A percentile compares a stretch with the other conserved stretches of the same genome.
These are phyloP conservation scores for Pseudotriccus pelzelni DNA, from an alignment of 2,797 vertebrate species.

Conservation along the genomic window DNA sequence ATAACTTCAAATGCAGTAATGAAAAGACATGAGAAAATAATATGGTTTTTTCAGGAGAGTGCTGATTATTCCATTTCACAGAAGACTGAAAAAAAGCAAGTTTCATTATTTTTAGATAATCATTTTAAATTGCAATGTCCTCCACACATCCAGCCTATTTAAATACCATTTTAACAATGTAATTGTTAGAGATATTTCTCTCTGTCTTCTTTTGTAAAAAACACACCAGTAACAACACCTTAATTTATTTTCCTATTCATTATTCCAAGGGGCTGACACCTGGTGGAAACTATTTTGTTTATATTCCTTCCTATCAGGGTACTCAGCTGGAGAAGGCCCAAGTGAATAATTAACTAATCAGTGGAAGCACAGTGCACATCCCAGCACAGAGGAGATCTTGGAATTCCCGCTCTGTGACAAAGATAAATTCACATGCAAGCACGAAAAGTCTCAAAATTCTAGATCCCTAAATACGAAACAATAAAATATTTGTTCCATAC, in stretches of 20 bases:
- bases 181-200: slow-evolving; percentile 35
- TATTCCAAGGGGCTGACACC: slow-evolving; percentile 27
- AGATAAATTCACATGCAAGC: neutral
- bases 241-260: slow-evolving; percentile 44
- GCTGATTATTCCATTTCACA: slow-evolving; percentile 56
- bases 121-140: slow-evolving; percentile 42
- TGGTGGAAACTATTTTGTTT: slow-evolving; percentile 40
- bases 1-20: slow-evolving; percentile 41
- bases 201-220: neutral
- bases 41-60: slow-evolving; percentile 26
- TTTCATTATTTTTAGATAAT: slow-evolving; percentile 63
- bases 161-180: slow-evolving; percentile 37
- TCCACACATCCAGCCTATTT: slow-evolving; percentile 24
- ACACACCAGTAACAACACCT: neutral
- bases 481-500: neutral
- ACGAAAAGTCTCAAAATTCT: fast-evolving
- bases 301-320: neutral
- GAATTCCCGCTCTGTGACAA: neutral
- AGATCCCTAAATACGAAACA: neutral
- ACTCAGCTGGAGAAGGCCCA: slow-evolving; percentile 39
- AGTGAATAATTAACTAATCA: slow-evolving; percentile 54
- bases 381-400: neutral
- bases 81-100: slow-evolving; percentile 18
- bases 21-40: slow-evolving; percentile 51
- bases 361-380: neutral